Percentiles rank a stretch among this genome's conserved stretches.
These are phyloP conservation scores for Malaclemys terrapin DNA, from an alignment of 2,113 vertebrate genomes.

Conservation along the genomic window DNA sequence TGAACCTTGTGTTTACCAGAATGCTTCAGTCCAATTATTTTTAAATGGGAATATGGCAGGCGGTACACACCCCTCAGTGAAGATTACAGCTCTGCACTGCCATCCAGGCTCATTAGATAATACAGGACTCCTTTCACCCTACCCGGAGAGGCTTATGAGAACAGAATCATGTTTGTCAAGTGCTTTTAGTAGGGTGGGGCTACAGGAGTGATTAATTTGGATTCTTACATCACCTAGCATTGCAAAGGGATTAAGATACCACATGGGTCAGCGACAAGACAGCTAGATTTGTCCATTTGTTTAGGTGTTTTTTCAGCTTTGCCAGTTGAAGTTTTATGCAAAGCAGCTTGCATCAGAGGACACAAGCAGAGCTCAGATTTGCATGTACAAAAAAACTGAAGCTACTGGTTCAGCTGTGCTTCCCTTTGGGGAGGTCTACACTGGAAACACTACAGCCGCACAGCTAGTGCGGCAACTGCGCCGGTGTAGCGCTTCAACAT, in stretches of 20 bases:
- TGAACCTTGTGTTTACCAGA: constrained; percentile 46
- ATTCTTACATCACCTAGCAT: background rate
- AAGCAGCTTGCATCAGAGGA: background rate
- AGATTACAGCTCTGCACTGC: background rate
- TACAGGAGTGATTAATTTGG: background rate
- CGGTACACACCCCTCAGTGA: background rate
- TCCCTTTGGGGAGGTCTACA: background rate
- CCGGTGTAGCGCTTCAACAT: background rate
- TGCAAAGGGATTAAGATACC: background rate
- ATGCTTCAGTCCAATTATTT: constrained; percentile 25
- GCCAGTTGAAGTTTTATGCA: background rate
- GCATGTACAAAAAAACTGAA: background rate
- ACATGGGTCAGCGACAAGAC: background rate
- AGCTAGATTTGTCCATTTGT: background rate
- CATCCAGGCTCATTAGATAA: background rate
- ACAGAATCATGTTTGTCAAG: background rate
- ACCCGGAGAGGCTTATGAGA: constrained; percentile 4
- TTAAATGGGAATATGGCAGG: constrained; percentile 43
- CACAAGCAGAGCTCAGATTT: background rate
- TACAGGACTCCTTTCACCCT: constrained; percentile 5
- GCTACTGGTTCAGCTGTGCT: background rate
- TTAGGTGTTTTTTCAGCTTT: background rate
- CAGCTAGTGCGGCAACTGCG: too few species aligned
- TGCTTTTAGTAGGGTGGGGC: background rate
- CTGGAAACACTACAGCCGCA: background rate